Evolutionary conservation across 2,888 invertebrate genomes (phyloP), one percentile per base, ranked within the genome.

Genomic region (Epirrhoe tristata): DNA sequence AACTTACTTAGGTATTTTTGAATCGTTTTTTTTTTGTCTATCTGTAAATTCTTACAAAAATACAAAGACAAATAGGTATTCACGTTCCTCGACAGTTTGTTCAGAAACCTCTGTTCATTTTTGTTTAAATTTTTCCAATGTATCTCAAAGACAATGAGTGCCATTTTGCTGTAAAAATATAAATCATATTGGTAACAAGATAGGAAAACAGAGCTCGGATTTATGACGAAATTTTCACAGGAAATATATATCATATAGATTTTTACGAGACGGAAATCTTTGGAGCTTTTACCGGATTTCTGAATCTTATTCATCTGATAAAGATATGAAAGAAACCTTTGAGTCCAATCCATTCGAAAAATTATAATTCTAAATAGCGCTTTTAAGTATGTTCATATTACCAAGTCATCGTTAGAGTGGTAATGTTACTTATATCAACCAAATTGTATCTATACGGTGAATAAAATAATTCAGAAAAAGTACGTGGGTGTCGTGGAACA

Each of bases 221-320:
- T 54, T 61, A 61, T 55, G 61, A 61, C 16, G 7, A 16, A 60
- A 60, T 61, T 14, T 48, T 17, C 8, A 46, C 46, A 12, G 54
- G 17, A 54, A 48, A 61, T 48, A 58, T 58, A 34, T 34, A 31
- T 32, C 46, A 17, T 61, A 48, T 32, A 16, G 48, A 53, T 48
- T 55, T 59, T 60, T 55, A 61, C 61, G 61, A 61, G 61, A 16
- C 32, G 10, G 48, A 58, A 58, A 58, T 34, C 58, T 34, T 31
- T 14, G 5, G 32, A 50, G 58, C 48, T 58, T 50, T 58, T 50
- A 34, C 1, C 58, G 12, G 12, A 12, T 43, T 43, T 43, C 12
- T 5, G 12, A 12, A 43, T 12, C 39, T 43, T 43, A 43, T 43
- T 43, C 12, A 8, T 39, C 10, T 39, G 3, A 39, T 39, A 39